Percentiles rank a stretch among this genome's conserved stretches.
These are phyloP conservation scores for Cryptotis parvus DNA, from an alignment of 2,113 vertebrate species.

Conservation along the genomic window DNA sequence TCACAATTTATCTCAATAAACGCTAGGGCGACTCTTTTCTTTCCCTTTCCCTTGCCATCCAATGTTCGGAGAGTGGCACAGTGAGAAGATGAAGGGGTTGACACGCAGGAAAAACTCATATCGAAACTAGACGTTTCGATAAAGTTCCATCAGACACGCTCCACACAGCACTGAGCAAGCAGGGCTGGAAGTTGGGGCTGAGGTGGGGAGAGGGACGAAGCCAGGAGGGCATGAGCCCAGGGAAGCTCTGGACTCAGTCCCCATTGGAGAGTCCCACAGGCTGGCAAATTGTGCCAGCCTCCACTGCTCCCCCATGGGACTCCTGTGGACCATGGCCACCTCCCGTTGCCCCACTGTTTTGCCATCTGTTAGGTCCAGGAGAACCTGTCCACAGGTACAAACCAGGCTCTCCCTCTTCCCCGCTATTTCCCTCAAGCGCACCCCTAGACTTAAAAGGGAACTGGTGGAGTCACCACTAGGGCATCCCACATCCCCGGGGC, in stretches of 20 bases:
- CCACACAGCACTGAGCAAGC: background rate
- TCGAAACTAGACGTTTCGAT: constrained; percentile 70
- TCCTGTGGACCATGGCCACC: rapidly evolving
- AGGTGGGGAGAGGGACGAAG: rapidly evolving
- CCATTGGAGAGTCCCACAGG: background rate
- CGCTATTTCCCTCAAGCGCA: rapidly evolving
- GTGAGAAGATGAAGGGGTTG: constrained; percentile 61
- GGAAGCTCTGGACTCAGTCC: background rate
- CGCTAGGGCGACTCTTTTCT: constrained; percentile 39
- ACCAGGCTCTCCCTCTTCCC: background rate
- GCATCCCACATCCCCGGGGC: background rate
- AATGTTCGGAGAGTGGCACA: background rate
- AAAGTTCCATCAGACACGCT: background rate
- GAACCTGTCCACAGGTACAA: background rate
- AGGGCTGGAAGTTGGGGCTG: background rate
- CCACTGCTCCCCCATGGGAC: rapidly evolving
- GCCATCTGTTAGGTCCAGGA: rapidly evolving
- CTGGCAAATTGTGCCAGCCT: rapidly evolving
- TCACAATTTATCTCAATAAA: constrained; percentile 79
- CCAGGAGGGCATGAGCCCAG: background rate
- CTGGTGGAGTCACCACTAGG: background rate
- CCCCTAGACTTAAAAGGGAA: background rate
- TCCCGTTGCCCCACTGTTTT: background rate
- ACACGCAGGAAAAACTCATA: constrained; percentile 49
- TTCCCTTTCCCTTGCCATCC: constrained; percentile 41